phyloP scores from a whole-genome alignment of 2,888 invertebrate species.

The Chrysolina oricalcia region DNA sequence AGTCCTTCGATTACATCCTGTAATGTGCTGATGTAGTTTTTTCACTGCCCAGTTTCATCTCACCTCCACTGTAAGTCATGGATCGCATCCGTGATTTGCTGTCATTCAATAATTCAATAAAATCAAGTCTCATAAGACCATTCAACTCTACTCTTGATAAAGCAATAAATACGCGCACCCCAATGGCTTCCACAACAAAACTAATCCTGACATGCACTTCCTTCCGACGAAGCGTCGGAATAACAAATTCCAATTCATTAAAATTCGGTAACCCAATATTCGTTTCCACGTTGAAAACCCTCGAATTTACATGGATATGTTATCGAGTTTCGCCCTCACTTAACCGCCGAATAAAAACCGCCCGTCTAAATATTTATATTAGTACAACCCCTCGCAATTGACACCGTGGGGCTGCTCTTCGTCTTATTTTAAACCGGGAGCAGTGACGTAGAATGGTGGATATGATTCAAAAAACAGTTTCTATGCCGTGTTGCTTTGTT shows the following conservation, averaged over 20 bases:
- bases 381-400: conserved; percentile 48
- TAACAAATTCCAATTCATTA: conserved; percentile 46
- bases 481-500: too few species aligned
- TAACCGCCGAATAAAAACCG: conserved; percentile 58
- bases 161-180: not conserved
- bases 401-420: conserved; percentile 37
- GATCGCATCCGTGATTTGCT: too few species aligned
- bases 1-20: too few species aligned
- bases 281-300: conserved; percentile 51
- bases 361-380: conserved; percentile 61
- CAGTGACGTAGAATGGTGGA: conserved; percentile 20
- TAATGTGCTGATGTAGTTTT: too few species aligned
- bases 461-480: too few species aligned
- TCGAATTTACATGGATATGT: conserved; percentile 59
- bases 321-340: conserved; percentile 58
- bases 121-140: not conserved
- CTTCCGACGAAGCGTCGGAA: conserved; percentile 23
- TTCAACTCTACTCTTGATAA: not conserved
- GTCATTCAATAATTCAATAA: not conserved
- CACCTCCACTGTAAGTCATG: too few species aligned
- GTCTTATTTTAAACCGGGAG: conserved; percentile 35
- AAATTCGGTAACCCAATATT: conserved; percentile 52
- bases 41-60: too few species aligned
- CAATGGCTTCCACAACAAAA: not conserved
- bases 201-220: conserved; percentile 18